phyloP scores from a whole-genome alignment of 2,113 vertebrate genomes.

The Ammodytes marinus region DNA sequence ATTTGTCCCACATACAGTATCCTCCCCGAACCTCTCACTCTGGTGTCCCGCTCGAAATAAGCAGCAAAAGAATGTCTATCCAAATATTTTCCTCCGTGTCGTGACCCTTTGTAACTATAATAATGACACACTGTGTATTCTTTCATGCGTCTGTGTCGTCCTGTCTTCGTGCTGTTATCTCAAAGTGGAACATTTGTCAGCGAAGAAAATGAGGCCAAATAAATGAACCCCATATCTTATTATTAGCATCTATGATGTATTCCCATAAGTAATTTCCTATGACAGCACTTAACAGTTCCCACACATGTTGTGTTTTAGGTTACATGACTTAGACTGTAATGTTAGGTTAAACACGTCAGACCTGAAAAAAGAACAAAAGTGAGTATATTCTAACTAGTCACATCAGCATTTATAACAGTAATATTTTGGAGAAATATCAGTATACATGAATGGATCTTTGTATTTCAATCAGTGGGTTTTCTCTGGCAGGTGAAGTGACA shows the following conservation, averaged over 20 bases:
- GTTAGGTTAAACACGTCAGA: neutral
- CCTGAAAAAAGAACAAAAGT: neutral
- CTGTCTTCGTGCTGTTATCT: constrained; percentile 40
- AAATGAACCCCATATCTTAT: constrained; percentile 54
- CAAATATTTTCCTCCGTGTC: constrained; percentile 11
- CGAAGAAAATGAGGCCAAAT: constrained; percentile 58
- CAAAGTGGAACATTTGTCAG: constrained; percentile 42
- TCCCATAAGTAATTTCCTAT: neutral
- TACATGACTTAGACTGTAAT: neutral
- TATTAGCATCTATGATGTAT: neutral
- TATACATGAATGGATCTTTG: no score
- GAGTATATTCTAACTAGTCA: neutral
- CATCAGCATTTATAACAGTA: no score
- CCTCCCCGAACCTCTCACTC: constrained; percentile 60
- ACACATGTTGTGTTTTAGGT: neutral
- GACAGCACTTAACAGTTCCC: constrained; percentile 10
- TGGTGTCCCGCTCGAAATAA: neutral
- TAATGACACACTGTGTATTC: constrained; percentile 33
- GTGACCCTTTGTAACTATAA: constrained; percentile 43
- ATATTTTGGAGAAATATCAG: neutral
- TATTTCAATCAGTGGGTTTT: neutral
- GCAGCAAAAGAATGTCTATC: constrained; percentile 11
- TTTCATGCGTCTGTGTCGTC: constrained; percentile 31
- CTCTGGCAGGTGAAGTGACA: neutral
- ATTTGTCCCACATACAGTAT: constrained; percentile 76